These are phyloP conservation scores for Chionoecetes opilio DNA, from an alignment of 1,140 invertebrate species.

Conservation along the genomic window DNA sequence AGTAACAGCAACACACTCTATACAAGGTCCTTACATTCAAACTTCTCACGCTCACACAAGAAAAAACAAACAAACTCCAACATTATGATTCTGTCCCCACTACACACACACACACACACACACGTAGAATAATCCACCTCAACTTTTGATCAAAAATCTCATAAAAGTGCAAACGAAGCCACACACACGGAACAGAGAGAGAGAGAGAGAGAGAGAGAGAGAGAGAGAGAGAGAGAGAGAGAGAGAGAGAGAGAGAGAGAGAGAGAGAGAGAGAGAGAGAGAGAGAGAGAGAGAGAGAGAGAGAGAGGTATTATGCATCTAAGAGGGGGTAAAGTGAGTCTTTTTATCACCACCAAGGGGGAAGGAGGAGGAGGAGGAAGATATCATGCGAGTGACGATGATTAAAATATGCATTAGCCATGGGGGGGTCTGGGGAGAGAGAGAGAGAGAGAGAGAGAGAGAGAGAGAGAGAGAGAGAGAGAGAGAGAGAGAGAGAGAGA, in stretches of 20 bases:
- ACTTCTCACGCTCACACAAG: neutral
- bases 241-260: constrained; percentile 27
- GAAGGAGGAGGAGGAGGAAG: constrained; percentile 38
- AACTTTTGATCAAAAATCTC: neutral
- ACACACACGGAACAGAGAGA: neutral
- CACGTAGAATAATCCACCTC: neutral
- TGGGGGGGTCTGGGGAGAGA: neutral
- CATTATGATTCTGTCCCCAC: neutral
- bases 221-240: neutral
- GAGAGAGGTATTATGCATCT: neutral
- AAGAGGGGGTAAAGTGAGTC: neutral
- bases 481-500: neutral
- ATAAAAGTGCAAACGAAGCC: constrained; percentile 24
- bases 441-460: neutral
- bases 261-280: constrained; percentile 27
- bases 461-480: neutral
- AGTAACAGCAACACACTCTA: no score
- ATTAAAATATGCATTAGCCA: constrained; percentile 1
- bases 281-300: constrained; percentile 27
- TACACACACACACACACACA: constrained; percentile 18
- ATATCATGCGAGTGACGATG: neutral
- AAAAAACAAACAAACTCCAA: neutral
- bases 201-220: no score
- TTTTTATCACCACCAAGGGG: neutral
- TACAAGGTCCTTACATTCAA: no score